phyloP scores from a whole-genome alignment of 2,113 vertebrate species.

The Uropsilus gracilis region DNA sequence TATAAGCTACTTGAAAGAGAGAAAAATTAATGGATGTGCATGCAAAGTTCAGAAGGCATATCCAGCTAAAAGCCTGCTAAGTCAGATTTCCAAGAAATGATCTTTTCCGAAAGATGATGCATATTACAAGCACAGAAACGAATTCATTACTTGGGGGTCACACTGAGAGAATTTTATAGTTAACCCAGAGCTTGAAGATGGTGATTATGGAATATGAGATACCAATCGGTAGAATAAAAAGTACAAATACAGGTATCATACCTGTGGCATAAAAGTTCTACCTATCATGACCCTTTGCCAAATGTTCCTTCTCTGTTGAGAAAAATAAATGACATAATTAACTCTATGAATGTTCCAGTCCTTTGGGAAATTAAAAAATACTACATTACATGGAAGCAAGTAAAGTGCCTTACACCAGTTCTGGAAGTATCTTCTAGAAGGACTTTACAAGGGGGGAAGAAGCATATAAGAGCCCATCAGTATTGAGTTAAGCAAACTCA shows the following conservation, averaged over 20 bases:
- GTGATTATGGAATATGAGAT: not conserved
- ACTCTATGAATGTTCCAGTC: not conserved
- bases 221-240: not conserved
- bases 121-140: not conserved
- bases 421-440: not conserved
- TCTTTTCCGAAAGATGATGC: not conserved
- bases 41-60: conserved; percentile 28
- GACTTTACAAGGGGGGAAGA: too few species aligned
- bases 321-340: not conserved
- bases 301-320: not conserved
- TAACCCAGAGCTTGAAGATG: not conserved
- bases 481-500: not conserved
- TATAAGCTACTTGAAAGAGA: conserved; percentile 38
- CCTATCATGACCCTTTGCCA: not conserved
- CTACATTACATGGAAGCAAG: not conserved
- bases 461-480: not conserved
- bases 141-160: not conserved
- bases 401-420: not conserved
- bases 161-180: not conserved
- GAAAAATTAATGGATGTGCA: not conserved
- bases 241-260: not conserved
- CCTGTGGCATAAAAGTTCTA: not conserved
- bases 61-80: not conserved
- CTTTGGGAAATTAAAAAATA: not conserved
- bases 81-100: not conserved